phyloP scores from a whole-genome alignment of 2,113 vertebrate species.

The Megaceryle maxima region DNA sequence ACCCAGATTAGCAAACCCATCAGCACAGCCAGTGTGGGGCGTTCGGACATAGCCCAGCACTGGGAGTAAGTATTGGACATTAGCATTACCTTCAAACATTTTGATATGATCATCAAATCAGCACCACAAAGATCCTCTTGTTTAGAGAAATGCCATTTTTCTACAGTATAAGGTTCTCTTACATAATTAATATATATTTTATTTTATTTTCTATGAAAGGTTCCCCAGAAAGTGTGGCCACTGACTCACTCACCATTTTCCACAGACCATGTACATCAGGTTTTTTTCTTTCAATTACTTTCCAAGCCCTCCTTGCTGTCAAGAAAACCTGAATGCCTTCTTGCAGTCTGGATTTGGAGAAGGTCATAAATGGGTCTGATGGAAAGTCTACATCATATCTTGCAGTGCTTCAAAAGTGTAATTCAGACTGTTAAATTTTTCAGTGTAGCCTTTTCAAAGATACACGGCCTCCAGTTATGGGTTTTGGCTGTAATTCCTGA shows the following conservation, averaged over 20 bases:
- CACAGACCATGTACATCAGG: neutral
- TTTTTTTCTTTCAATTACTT: neutral
- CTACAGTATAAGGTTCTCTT: neutral
- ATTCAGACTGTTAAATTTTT: neutral
- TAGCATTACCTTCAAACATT: neutral
- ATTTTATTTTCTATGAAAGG: neutral
- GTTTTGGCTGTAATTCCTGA: neutral
- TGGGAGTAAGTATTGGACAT: neutral
- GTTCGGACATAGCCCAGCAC: neutral
- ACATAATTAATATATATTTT: neutral
- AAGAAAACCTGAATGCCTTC: neutral
- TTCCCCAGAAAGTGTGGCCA: neutral
- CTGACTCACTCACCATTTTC: neutral
- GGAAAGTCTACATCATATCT: neutral
- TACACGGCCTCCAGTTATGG: neutral
- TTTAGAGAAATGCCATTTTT: neutral
- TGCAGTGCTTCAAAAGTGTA: neutral
- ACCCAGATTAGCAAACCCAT: neutral
- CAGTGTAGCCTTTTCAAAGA: neutral
- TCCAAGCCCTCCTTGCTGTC: neutral
- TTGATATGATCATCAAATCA: neutral
- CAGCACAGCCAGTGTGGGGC: neutral
- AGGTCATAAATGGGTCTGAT: fast-evolving
- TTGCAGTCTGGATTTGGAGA: neutral
- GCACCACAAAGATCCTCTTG: neutral